phyloP scores from a whole-genome alignment of 2,797 vertebrate genomes.

The Fistularia tabacaria region DNA sequence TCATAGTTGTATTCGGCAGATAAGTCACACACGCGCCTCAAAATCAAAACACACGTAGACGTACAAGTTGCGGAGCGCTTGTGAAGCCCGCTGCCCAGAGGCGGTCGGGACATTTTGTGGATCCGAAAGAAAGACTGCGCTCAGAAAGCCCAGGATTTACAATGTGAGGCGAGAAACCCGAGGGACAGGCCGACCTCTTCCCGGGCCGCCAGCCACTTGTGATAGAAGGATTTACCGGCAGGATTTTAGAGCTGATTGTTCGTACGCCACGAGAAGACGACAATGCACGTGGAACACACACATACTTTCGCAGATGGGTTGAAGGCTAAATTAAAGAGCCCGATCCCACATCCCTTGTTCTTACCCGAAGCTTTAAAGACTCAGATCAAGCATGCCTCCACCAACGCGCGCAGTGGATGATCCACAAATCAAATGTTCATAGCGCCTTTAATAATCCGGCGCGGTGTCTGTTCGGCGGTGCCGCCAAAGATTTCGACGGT shows the following conservation, averaged over 20 bases:
- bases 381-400: slow-evolving; percentile 12
- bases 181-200: slow-evolving; percentile 50
- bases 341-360: slow-evolving; percentile 28
- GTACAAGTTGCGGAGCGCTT: slow-evolving; percentile 13
- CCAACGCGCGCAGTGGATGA: slow-evolving; percentile 24
- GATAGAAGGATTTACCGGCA: slow-evolving; percentile 53
- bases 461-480: slow-evolving; percentile 23
- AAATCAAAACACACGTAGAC: slow-evolving; percentile 1
- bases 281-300: slow-evolving; percentile 17
- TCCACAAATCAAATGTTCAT: slow-evolving; percentile 38
- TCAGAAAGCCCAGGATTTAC: slow-evolving; percentile 60
- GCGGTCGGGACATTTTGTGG: slow-evolving; percentile 53
- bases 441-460: slow-evolving; percentile 10
- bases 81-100: slow-evolving; percentile 42
- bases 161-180: slow-evolving; percentile 45
- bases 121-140: slow-evolving; percentile 53
- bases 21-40: slow-evolving; percentile 1
- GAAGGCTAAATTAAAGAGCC: slow-evolving; percentile 11
- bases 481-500: slow-evolving; percentile 7
- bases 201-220: slow-evolving; percentile 34
- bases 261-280: slow-evolving; percentile 38
- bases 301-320: slow-evolving; percentile 10
- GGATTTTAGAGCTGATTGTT: slow-evolving; percentile 50
- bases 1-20: slow-evolving; percentile 6
- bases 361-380: slow-evolving; percentile 25